phyloP scores from a whole-genome alignment of 2,113 vertebrate species.

The Puma concolor region DNA sequence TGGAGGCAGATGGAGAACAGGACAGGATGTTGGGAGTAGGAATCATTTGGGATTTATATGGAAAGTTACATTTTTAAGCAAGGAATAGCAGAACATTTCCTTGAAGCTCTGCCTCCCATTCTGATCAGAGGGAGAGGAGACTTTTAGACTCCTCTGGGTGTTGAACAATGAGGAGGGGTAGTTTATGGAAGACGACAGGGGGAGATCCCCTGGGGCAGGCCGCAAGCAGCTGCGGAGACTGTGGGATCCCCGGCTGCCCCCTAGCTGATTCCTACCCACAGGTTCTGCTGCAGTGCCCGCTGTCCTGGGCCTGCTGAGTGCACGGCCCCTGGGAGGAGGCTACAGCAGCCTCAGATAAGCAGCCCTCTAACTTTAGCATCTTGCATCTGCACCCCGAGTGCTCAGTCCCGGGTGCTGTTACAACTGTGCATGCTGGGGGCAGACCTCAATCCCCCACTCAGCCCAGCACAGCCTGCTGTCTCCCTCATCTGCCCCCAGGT shows the following conservation, averaged over 20 bases:
- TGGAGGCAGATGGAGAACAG: too few relatives aligned
- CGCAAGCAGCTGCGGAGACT: not conserved
- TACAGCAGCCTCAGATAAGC: too few relatives aligned
- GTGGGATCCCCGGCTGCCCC: not conserved
- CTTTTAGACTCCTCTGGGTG: too few relatives aligned
- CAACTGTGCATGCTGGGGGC: accelerated
- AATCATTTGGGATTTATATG: too few relatives aligned
- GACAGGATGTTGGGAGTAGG: too few relatives aligned
- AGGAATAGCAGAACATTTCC: too few relatives aligned
- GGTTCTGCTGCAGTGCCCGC: too few relatives aligned
- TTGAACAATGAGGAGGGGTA: not conserved
- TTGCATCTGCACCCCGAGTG: not conserved
- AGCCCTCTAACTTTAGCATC: too few relatives aligned
- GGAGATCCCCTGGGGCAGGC: not conserved
- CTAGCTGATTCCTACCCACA: too few relatives aligned
- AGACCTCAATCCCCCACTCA: not conserved
- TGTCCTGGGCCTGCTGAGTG: not conserved
- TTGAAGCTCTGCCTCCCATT: not conserved
- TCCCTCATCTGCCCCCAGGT: not conserved
- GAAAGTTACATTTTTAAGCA: too few relatives aligned
- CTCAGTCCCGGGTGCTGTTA: not conserved
- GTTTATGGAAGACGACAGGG: not conserved
- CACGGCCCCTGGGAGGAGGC: not conserved
- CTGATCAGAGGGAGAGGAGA: not conserved
- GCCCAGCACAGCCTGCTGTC: accelerated